These are phyloP conservation scores for Scomber japonicus DNA, from an alignment of 2,113 vertebrate genomes.

Conservation along the genomic window DNA sequence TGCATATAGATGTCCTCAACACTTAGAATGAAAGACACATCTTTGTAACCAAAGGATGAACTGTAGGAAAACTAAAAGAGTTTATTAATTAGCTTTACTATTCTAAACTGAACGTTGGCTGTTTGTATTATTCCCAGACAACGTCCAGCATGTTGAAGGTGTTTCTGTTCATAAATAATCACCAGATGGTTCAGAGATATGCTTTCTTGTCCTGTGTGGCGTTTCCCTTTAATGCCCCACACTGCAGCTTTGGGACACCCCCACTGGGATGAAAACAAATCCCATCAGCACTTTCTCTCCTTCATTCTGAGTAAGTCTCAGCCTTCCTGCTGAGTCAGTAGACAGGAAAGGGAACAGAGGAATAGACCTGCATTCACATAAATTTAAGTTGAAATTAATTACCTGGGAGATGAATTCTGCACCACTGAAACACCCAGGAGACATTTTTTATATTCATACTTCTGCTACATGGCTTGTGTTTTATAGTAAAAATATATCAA, in stretches of 20 bases:
- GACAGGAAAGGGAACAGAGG: not conserved
- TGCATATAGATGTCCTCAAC: no score
- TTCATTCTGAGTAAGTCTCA: conserved; percentile 6
- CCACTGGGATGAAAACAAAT: conserved; percentile 22
- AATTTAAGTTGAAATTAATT: not conserved
- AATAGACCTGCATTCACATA: not conserved
- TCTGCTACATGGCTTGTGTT: no score
- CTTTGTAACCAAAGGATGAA: no score
- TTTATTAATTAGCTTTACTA: no score
- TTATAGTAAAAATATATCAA: not conserved
- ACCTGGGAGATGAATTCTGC: not conserved
- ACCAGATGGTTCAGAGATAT: not conserved
- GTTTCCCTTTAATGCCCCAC: conserved; percentile 7
- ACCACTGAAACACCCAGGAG: not conserved
- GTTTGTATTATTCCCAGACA: no score
- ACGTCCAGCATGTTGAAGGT: no score
- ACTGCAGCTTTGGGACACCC: not conserved
- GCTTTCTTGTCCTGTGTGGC: not conserved
- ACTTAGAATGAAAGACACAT: no score
- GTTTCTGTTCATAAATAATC: not conserved
- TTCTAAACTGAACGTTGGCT: no score
- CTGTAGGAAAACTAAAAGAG: no score
- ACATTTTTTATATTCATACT: no score
- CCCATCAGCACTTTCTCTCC: conserved; percentile 38
- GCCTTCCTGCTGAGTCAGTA: conserved; percentile 2